Evolutionary conservation across 2,113 vertebrate species (phyloP).

Genomic region (Pelecanoides urinatrix): DNA sequence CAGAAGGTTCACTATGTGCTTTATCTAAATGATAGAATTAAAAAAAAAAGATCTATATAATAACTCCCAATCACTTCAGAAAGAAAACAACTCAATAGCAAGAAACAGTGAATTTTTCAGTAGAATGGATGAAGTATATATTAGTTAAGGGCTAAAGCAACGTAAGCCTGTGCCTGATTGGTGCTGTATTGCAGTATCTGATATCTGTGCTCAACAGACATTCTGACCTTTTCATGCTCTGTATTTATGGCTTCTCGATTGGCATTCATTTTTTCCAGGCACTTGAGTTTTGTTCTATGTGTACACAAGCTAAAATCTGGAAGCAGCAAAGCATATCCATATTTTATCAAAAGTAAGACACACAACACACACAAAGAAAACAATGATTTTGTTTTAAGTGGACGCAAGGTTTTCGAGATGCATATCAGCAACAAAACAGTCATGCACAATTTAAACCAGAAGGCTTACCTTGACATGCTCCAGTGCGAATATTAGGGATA

Average conservation of each 20-base stretch:
- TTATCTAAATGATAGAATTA: neutral
- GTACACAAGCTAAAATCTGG: neutral
- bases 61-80: neutral
- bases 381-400: neutral
- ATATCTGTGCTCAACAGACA: neutral
- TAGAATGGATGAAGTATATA: neutral
- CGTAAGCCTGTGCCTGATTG: neutral
- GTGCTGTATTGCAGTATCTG: neutral
- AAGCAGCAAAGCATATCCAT: neutral
- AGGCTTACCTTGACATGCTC: slow-evolving; percentile 78
- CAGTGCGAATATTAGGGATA: slow-evolving; percentile 77
- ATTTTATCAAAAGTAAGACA: neutral
- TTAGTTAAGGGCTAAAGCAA: neutral
- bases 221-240: neutral
- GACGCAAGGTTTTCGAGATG: neutral
- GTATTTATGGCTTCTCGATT: neutral
- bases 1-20: neutral
- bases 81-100: neutral
- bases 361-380: neutral
- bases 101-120: neutral
- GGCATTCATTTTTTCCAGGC: neutral
- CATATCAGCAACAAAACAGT: neutral
- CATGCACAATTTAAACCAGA: neutral
- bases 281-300: neutral
- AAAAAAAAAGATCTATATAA: neutral